Evolutionary conservation across 92 coral and sea anemone genomes (phyloP).

Genomic region (Parazoanthus darwini): DNA sequence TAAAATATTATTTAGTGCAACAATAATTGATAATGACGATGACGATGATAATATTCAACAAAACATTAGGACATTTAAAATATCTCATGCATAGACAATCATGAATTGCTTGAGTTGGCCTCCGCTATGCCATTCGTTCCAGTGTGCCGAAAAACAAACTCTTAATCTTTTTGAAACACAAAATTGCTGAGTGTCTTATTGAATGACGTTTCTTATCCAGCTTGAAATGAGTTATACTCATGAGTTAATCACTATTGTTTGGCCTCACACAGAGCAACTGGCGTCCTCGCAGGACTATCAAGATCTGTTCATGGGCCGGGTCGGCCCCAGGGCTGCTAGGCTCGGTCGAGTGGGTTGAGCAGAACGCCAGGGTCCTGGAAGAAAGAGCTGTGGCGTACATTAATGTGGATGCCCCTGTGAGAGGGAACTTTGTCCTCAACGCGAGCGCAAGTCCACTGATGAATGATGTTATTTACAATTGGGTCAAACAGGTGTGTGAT

Average conservation of each 20-base stretch:
- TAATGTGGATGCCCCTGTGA: conserved; percentile 53
- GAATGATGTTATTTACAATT: conserved; percentile 47
- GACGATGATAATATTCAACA: too few relatives aligned
- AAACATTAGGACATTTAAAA: too few relatives aligned
- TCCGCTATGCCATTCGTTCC: too few relatives aligned
- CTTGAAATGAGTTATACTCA: not conserved
- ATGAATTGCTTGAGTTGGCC: too few relatives aligned
- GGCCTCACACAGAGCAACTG: conserved; percentile 29
- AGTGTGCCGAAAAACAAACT: too few relatives aligned
- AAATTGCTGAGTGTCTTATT: too few relatives aligned
- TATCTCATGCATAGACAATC: too few relatives aligned
- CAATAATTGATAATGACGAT: too few relatives aligned
- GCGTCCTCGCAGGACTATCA: conserved; percentile 64
- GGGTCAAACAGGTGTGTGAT: conserved; percentile 24
- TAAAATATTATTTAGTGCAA: too few relatives aligned
- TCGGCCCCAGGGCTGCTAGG: conserved; percentile 87
- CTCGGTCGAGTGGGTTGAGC: conserved; percentile 90
- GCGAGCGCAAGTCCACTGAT: conserved; percentile 63
- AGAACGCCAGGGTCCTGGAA: conserved; percentile 48
- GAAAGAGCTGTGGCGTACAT: conserved; percentile 60
- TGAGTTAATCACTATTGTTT: not conserved
- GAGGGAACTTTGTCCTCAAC: conserved; percentile 43
- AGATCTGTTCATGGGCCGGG: conserved; percentile 95
- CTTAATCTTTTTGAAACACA: too few relatives aligned
- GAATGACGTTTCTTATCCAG: not conserved